Evolutionary conservation across 2,113 vertebrate species (phyloP).

Genomic region (Dicaeum eximium): DNA sequence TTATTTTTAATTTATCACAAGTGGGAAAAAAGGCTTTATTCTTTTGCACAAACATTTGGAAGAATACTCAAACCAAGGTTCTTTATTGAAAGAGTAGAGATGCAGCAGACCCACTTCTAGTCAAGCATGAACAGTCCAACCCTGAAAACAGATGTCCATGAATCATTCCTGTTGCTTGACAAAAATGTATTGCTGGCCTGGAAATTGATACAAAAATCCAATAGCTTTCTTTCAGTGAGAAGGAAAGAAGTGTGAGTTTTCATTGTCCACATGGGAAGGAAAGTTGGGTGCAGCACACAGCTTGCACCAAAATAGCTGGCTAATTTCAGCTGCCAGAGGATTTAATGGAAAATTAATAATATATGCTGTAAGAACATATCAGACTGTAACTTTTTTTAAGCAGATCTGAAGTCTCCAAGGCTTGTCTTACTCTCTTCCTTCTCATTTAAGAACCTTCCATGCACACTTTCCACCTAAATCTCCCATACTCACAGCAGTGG

Average conservation of each 20-base stretch:
- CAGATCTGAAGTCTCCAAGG: not conserved
- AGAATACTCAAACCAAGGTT: not conserved
- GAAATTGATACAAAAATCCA: not conserved
- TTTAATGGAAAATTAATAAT: not conserved
- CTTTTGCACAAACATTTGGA: not conserved
- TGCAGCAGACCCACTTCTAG: not conserved
- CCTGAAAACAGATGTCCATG: not conserved
- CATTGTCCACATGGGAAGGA: not conserved
- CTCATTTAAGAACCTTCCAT: not conserved
- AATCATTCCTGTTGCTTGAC: not conserved
- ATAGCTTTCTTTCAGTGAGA: not conserved
- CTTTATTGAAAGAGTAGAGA: not conserved
- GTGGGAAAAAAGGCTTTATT: fast-evolving
- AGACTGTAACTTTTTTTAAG: not conserved
- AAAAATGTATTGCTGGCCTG: not conserved
- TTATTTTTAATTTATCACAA: not conserved
- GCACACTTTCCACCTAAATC: not conserved
- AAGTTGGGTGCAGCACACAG: not conserved
- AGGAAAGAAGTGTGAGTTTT: not conserved
- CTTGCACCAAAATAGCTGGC: not conserved
- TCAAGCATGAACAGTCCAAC: not conserved
- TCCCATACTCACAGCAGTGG: not conserved
- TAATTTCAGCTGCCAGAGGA: not conserved
- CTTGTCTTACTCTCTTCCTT: not conserved
- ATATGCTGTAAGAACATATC: not conserved